Conservation (phyloP, 2,888 invertebrate species). For the Pedicia rivosa region DNA sequence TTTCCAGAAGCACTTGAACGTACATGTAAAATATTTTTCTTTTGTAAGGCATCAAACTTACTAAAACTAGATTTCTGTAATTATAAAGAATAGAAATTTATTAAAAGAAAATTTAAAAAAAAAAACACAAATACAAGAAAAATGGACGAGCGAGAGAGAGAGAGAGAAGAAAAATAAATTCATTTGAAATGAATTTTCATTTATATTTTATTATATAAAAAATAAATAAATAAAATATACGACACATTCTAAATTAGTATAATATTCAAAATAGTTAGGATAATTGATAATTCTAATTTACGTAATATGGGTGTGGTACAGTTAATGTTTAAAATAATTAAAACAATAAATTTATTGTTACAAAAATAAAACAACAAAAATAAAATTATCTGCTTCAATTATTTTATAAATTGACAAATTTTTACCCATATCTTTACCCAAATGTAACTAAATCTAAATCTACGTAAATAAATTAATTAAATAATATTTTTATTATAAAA, state of each 20-base stretch:
- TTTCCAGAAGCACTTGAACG: constrained; percentile 48
- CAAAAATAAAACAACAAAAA: too few species aligned
- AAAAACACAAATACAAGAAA: constrained; percentile 5
- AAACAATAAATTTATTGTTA: too few species aligned
- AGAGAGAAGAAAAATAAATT: background rate
- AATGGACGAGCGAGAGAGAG: background rate
- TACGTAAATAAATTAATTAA: too few species aligned
- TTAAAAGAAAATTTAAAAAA: constrained; percentile 7
- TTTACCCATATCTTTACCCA: too few species aligned
- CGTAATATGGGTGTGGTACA: too few species aligned
- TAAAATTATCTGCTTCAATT: too few species aligned
- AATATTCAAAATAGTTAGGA: too few species aligned
- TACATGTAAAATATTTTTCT: constrained; percentile 45
- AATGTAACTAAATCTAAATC: too few species aligned
- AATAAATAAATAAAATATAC: constrained; percentile 1
- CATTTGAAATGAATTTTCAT: background rate
- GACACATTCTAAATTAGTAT: background rate
- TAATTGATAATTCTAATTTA: too few species aligned
- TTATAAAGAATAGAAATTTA: constrained; percentile 10
- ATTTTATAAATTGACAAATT: too few species aligned
- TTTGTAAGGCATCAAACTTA: constrained; percentile 56
- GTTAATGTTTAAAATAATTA: too few species aligned
- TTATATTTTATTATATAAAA: background rate
- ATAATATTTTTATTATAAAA: too few species aligned
- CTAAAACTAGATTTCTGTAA: constrained; percentile 56